Evolutionary conservation across 2,888 invertebrate species (phyloP), one percentile per base, ranked within the genome.

Genomic region (Dryobota labecula): DNA sequence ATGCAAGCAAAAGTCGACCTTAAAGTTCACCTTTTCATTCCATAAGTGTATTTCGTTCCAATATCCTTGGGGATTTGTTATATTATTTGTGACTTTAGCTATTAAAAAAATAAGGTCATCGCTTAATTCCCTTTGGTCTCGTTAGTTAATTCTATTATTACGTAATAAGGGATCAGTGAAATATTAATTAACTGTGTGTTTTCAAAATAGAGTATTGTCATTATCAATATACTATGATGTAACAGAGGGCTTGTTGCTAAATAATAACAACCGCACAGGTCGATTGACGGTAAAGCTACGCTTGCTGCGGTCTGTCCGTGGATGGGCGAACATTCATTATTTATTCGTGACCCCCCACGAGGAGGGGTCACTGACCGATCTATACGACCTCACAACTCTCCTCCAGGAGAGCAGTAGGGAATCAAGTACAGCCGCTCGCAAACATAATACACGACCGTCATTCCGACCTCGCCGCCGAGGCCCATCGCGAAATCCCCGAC

Each of bases 31-130:
- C 5, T 33, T 41, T 43, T 57, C 30, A 65, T 65, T 43, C 18
- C 8, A 3, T 33, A 24, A 65, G 38, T 64, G 27, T 56, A 30
- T 51, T 27, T 33, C 24, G 13, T 45, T 36, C 1, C 9, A 1
- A 7, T 24, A 1, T 24, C 65, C 43, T 9, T 24, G 0, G 65
- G 60, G 65, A 66, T 33, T 36, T 20, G 2, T 3, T 6, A 36
- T 15, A 45, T 30, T 33, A 41, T 60, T 60, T 45, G 24, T 20
- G 13, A n/a, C n/a, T n/a, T n/a, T 13, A n/a, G n/a, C 33, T 9
- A 45, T 60, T 60, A 60, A 15, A 33, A 54, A 33, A 66, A 66
- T 60, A 45, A 66, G 65, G 65, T 60, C 60, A 60, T 24, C 18
- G 18, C 13, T 0, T 2, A 2, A 36, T 0, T 66, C 65, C 45